Evolutionary conservation across 92 coral and sea anemone genomes (phyloP).

Genomic region (Muricea muricata): DNA sequence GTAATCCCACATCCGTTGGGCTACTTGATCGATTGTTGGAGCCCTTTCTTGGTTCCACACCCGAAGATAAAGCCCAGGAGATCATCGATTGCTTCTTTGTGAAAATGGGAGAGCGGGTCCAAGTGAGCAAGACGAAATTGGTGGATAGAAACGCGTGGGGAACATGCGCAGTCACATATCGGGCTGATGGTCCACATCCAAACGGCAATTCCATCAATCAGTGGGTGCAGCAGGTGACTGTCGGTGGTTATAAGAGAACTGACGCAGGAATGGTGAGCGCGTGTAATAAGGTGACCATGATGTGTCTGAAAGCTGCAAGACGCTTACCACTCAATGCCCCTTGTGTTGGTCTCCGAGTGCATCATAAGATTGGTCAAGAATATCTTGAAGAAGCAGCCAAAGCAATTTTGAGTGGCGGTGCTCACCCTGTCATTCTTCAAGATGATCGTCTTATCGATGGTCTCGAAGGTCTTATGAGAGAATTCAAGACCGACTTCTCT

Average conservation of each 20-base stretch:
- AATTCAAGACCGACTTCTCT: constrained; percentile 1
- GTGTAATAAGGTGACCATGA: constrained; percentile 66
- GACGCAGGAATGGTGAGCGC: constrained; percentile 57
- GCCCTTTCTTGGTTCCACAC: constrained; percentile 62
- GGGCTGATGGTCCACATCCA: constrained; percentile 71
- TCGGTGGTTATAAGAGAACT: constrained; percentile 78
- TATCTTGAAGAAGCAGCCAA: constrained; percentile 74
- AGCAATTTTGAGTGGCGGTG: constrained; percentile 72
- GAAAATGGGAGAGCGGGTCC: constrained; percentile 79
- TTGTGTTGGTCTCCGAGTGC: constrained; percentile 75
- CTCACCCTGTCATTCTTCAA: constrained; percentile 60
- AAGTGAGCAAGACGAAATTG: constrained; percentile 66
- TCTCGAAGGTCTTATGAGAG: not conserved
- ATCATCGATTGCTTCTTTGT: constrained; percentile 81
- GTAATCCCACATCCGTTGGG: constrained; percentile 78
- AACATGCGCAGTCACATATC: too few relatives aligned
- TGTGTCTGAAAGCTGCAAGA: constrained; percentile 82
- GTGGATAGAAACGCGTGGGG: constrained; percentile 62
- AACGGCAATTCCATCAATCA: too few relatives aligned
- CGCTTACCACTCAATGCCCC: too few relatives aligned
- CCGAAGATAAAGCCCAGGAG: constrained; percentile 75
- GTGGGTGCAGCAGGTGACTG: constrained; percentile 88
- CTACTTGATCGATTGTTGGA: constrained; percentile 73
- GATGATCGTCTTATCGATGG: constrained; percentile 63
- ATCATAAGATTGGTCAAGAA: constrained; percentile 52